phyloP scores from a whole-genome alignment of 92 coral and sea anemone genomes.

The Zoanthus sociatus region DNA sequence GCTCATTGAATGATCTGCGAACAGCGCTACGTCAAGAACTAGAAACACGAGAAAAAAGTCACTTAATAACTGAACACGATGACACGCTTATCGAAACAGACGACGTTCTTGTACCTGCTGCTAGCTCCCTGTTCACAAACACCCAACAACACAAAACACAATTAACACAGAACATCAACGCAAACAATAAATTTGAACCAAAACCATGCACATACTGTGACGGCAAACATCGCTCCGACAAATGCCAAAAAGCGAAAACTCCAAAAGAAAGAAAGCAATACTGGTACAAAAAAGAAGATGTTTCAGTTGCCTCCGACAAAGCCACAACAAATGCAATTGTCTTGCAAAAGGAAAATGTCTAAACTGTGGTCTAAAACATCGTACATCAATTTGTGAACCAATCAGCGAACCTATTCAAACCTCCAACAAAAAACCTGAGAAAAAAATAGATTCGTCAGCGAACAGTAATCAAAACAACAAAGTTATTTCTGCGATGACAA shows the following conservation, averaged over 20 bases:
- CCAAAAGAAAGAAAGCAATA: slow-evolving; percentile 53
- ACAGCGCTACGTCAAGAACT: slow-evolving; percentile 32
- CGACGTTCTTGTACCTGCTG: slow-evolving; percentile 18
- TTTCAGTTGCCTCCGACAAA: slow-evolving; percentile 54
- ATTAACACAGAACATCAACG: slow-evolving; percentile 14
- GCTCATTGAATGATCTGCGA: slow-evolving; percentile 47
- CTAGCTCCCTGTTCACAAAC: slow-evolving; percentile 24
- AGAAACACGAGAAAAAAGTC: slow-evolving; percentile 57
- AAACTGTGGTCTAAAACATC: slow-evolving; percentile 58
- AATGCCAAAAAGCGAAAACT: slow-evolving; percentile 54
- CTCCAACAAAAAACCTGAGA: slow-evolving; percentile 48
- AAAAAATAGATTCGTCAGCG: slow-evolving; percentile 39
- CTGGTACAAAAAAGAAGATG: slow-evolving; percentile 57
- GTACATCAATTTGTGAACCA: too few relatives aligned
- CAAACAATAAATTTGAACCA: slow-evolving; percentile 5
- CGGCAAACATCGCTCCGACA: slow-evolving; percentile 53
- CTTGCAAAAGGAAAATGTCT: slow-evolving; percentile 57
- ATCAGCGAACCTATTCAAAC: slow-evolving; percentile 29
- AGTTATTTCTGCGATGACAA: too few relatives aligned
- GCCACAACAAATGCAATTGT: slow-evolving; percentile 56
- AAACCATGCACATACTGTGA: slow-evolving; percentile 58
- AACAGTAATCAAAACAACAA: not conserved
- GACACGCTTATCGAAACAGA: slow-evolving; percentile 17
- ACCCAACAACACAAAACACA: slow-evolving; percentile 9
- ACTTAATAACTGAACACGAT: slow-evolving; percentile 38